phyloP scores from a whole-genome alignment of 2,888 invertebrate genomes.

The Colostygia pectinataria region DNA sequence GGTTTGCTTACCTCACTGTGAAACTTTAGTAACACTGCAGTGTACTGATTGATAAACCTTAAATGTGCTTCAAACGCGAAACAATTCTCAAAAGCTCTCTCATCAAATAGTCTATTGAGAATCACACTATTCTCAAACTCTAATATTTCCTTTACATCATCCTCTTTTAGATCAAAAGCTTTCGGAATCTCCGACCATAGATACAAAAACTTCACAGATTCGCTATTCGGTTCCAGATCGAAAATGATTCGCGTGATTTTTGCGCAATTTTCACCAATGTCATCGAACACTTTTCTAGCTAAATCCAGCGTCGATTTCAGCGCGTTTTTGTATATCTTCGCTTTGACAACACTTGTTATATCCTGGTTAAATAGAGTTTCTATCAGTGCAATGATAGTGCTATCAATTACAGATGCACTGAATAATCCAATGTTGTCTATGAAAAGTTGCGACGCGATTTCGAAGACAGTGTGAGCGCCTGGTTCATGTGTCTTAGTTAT shows the following conservation, averaged over 20 bases:
- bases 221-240: conserved; percentile 14
- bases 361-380: conserved; percentile 18
- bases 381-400: conserved; percentile 28
- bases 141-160: conserved; percentile 30
- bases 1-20: conserved; percentile 44
- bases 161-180: conserved; percentile 29
- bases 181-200: conserved; percentile 31
- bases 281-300: conserved; percentile 26
- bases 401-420: conserved; percentile 24
- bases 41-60: conserved; percentile 45
- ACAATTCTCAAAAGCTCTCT: conserved; percentile 19
- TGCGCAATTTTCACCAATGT: conserved; percentile 2
- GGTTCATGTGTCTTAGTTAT: conserved; percentile 40
- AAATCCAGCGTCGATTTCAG: conserved; percentile 32
- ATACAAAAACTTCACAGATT: conserved; percentile 26
- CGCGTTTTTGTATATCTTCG: conserved; percentile 29
- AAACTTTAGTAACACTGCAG: conserved; percentile 39
- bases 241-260: conserved; percentile 9
- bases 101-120: conserved; percentile 23
- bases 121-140: conserved; percentile 19
- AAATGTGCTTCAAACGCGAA: conserved; percentile 26
- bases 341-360: conserved; percentile 2
- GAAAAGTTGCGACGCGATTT: conserved; percentile 41
- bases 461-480: conserved; percentile 36
- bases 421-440: conserved; percentile 54